A percentile compares a stretch with the other conserved stretches of the same genome.
phyloP scores from a whole-genome alignment of 1,140 invertebrate genomes.

The Penaeus vannamei region DNA sequence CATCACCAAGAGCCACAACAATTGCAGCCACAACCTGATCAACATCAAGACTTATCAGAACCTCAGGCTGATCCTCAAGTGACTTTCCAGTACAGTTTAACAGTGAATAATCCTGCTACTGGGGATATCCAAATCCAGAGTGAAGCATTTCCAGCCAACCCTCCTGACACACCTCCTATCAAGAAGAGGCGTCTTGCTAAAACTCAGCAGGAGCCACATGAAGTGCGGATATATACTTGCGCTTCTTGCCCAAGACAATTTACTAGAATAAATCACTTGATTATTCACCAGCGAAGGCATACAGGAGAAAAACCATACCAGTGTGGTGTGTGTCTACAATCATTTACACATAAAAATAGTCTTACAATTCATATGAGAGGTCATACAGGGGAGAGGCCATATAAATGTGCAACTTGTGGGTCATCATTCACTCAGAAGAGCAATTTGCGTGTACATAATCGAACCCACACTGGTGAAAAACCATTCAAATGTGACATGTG shows the following conservation, averaged over 20 bases:
- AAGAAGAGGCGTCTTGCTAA: constrained; percentile 55
- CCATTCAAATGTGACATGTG: constrained; percentile 78
- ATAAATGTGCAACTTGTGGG: constrained; percentile 67
- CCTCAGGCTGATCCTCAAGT: constrained; percentile 46
- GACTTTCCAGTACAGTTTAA: constrained; percentile 65
- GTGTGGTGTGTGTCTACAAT: constrained; percentile 57
- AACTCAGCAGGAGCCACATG: constrained; percentile 9
- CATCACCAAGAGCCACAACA: background rate
- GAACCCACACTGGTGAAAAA: constrained; percentile 76
- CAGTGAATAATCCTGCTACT: constrained; percentile 66
- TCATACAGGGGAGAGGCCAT: constrained; percentile 68
- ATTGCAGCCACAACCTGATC: background rate
- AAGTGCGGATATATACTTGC: constrained; percentile 37
- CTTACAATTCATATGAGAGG: constrained; percentile 64
- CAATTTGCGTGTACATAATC: constrained; percentile 67
- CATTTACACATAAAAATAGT: constrained; percentile 64
- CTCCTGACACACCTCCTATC: constrained; percentile 49
- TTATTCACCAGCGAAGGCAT: constrained; percentile 56
- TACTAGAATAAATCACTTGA: constrained; percentile 52
- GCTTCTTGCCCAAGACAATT: constrained; percentile 53
- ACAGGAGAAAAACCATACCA: constrained; percentile 59
- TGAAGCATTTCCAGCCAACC: constrained; percentile 61
- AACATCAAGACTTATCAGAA: background rate
- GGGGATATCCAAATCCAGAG: constrained; percentile 66
- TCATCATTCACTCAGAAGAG: constrained; percentile 68